These are phyloP conservation scores for Vannuccia rotundouncinata DNA, from an alignment of 2,888 invertebrate species.

Conservation along the genomic window DNA sequence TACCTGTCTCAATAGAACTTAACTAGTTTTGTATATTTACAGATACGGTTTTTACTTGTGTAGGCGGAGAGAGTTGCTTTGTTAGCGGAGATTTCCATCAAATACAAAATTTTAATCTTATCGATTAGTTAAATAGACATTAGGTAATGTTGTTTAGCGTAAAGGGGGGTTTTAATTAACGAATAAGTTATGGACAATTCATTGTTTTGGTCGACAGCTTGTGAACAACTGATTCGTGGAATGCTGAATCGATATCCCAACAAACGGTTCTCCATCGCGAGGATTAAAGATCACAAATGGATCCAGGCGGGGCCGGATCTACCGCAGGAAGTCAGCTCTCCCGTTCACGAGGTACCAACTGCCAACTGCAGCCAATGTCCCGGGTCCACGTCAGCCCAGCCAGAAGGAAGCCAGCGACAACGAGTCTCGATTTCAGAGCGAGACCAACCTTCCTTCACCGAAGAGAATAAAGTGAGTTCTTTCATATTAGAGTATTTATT, in stretches of 20 bases:
- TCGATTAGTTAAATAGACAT: background rate
- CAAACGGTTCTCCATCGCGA: slow-evolving; percentile 79
- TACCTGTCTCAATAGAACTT: too few relatives aligned
- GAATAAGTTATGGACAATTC: background rate
- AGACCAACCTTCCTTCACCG: background rate
- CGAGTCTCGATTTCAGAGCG: background rate
- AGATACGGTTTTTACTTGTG: too few relatives aligned
- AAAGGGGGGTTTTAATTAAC: background rate
- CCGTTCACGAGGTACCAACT: background rate
- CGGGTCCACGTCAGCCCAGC: background rate
- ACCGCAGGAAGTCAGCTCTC: slow-evolving; percentile 42
- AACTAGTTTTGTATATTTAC: too few relatives aligned
- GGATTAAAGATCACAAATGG: slow-evolving; percentile 88
- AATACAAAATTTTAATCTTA: background rate
- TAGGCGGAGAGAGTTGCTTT: too few relatives aligned
- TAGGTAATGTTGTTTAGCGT: background rate
- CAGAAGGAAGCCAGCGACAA: background rate
- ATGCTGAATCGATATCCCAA: slow-evolving; percentile 88
- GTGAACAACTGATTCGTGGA: slow-evolving; percentile 84
- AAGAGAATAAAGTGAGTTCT: background rate
- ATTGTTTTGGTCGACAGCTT: too few relatives aligned
- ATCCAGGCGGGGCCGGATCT: too few relatives aligned
- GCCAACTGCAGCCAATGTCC: background rate
- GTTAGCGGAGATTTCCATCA: too few relatives aligned
- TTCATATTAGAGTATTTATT: background rate